Conservation (phyloP, 1,140 invertebrate genomes). For the Drosophila sechellia region DNA sequence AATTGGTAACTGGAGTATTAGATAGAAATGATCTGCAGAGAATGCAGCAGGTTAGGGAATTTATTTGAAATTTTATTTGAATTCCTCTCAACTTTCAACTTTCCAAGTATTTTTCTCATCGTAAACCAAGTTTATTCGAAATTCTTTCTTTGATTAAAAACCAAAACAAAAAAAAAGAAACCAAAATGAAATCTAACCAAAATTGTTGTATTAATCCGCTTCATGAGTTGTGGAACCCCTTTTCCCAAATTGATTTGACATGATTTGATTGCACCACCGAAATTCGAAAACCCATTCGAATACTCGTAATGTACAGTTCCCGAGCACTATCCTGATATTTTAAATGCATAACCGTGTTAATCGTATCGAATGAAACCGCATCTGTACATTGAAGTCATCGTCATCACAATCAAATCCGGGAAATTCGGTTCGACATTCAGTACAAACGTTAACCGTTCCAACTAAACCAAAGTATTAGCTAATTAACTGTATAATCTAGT, state of each 20-base stretch:
- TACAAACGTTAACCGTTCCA: conserved; percentile 45
- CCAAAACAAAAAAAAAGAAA: conserved; percentile 34
- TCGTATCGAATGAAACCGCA: conserved; percentile 26
- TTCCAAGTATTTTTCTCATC: conserved; percentile 84
- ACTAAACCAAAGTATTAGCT: conserved; percentile 66
- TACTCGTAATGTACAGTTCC: conserved; percentile 42
- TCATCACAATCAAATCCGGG: conserved; percentile 44
- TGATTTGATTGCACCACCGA: conserved; percentile 41
- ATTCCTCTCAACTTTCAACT: conserved; percentile 84
- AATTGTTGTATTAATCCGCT: conserved; percentile 64
- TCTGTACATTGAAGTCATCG: conserved; percentile 51
- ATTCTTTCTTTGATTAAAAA: conserved; percentile 68
- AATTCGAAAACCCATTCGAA: conserved; percentile 30
- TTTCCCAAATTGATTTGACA: conserved; percentile 50
- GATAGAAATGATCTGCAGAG: conserved; percentile 91
- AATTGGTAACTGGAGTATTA: conserved; percentile 89
- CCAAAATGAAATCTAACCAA: conserved; percentile 41
- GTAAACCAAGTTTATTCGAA: conserved; percentile 76
- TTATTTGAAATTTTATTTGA: conserved; percentile 84
- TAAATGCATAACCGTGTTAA: conserved; percentile 22
- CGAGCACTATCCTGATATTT: conserved; percentile 23
- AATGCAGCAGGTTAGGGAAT: conserved; percentile 91
- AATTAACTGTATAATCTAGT: conserved; percentile 71
- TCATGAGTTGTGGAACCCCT: conserved; percentile 61
- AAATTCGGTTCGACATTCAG: conserved; percentile 66